These are phyloP conservation scores for Austrofundulus limnaeus DNA, from an alignment of 2,113 vertebrate genomes.

Conservation along the genomic window DNA sequence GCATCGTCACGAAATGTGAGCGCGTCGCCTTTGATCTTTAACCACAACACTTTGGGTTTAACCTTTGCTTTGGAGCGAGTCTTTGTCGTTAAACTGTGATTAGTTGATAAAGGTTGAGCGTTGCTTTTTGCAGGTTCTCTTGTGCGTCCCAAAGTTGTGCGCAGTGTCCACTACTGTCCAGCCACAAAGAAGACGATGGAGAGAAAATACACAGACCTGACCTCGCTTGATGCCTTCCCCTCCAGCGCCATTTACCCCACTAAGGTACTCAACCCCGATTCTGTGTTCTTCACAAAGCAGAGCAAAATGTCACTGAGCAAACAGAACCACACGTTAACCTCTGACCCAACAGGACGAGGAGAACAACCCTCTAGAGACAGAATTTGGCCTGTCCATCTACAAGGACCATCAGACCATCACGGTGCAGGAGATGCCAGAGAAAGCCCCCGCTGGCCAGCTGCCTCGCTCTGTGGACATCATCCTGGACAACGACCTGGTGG, in stretches of 20 bases:
- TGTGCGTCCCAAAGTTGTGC: constrained; percentile 93
- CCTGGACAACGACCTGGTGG: constrained; percentile 95
- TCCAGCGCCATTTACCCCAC: constrained; percentile 93
- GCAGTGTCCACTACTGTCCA: constrained; percentile 96
- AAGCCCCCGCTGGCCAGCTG: constrained; percentile 95
- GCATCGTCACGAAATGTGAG: constrained; percentile 97
- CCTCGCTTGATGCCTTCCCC: constrained; percentile 92
- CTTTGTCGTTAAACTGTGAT: not conserved
- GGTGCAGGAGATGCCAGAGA: constrained; percentile 99
- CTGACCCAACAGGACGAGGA: constrained; percentile 86
- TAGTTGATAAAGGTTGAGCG: too few relatives aligned
- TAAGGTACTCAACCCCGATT: constrained; percentile 78
- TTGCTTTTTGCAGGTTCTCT: constrained; percentile 83
- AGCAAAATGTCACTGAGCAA: not conserved
- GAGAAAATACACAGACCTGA: constrained; percentile 93
- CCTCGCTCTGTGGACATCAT: constrained; percentile 94
- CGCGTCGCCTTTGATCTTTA: too few relatives aligned
- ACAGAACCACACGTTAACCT: too few relatives aligned
- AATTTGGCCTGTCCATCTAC: constrained; percentile 92
- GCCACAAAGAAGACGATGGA: constrained; percentile 96
- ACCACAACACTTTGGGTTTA: too few relatives aligned
- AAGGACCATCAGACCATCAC: constrained; percentile 97
- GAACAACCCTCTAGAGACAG: constrained; percentile 95
- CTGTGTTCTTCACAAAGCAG: not conserved
- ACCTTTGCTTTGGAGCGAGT: not conserved